Evolutionary conservation across 2,888 invertebrate genomes (phyloP).

Genomic region (Listrodromus nycthemerus): DNA sequence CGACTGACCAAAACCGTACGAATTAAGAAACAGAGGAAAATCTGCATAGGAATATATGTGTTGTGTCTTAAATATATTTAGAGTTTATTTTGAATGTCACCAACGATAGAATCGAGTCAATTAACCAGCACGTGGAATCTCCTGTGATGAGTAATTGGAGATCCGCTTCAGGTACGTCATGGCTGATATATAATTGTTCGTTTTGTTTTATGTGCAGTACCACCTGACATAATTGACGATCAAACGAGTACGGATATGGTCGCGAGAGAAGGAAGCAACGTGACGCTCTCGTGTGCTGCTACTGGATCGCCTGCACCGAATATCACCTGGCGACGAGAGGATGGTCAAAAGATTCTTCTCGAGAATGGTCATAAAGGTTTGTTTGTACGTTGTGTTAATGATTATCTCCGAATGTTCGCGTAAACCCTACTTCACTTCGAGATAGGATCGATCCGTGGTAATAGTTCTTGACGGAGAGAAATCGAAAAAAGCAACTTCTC

Average conservation of each 20-base stretch:
- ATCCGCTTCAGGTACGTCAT: neutral
- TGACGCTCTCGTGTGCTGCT: slow-evolving; percentile 94
- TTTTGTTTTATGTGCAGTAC: slow-evolving; percentile 86
- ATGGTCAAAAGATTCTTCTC: slow-evolving; percentile 90
- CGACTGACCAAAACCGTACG: no score
- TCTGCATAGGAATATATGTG: no score
- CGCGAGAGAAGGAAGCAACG: slow-evolving; percentile 93
- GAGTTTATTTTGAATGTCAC: no score
- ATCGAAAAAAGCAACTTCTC: no score
- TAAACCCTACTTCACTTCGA: neutral
- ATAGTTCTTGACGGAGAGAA: no score
- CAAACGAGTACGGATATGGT: slow-evolving; percentile 94
- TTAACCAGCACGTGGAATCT: neutral
- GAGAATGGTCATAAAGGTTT: slow-evolving; percentile 86
- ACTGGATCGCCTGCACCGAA: slow-evolving; percentile 92
- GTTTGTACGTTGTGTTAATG: neutral
- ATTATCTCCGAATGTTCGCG: neutral
- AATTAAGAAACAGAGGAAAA: no score
- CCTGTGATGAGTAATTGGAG: neutral
- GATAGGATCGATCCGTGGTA: neutral
- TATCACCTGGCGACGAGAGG: slow-evolving; percentile 95
- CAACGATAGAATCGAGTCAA: neutral
- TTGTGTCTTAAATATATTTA: no score
- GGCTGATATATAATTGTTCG: neutral
- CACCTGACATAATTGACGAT: slow-evolving; percentile 94